Evolutionary conservation across 2,113 vertebrate species (phyloP).

Genomic region (Phyllostomus hastatus): DNA sequence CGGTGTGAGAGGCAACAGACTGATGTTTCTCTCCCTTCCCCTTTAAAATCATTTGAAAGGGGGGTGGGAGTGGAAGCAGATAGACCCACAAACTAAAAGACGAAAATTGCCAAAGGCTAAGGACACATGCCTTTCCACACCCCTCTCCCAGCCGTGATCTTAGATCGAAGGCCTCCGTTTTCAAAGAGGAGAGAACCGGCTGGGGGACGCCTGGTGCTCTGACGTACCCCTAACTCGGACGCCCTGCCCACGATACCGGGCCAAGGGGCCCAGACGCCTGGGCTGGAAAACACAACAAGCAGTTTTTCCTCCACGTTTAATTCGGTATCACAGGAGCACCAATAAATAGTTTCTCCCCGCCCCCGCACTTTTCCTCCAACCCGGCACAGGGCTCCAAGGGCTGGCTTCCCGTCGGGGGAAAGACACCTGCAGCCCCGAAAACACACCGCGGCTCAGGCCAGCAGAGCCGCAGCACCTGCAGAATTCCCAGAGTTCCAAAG

Average conservation of each 20-base stretch:
- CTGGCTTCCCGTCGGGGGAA: background rate
- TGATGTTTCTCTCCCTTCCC: no score
- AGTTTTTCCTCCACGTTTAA: constrained; percentile 55
- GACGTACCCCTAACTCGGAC: background rate
- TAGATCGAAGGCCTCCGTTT: background rate
- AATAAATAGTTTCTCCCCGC: constrained; percentile 69
- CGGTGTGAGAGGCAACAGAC: no score
- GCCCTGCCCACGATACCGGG: background rate
- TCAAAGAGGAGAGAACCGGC: background rate
- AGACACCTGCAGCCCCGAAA: background rate
- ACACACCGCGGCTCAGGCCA: background rate
- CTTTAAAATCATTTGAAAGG: background rate
- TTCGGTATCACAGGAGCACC: constrained; percentile 46
- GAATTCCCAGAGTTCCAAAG: background rate
- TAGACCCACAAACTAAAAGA: background rate
- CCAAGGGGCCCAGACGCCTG: background rate
- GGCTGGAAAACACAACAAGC: background rate
- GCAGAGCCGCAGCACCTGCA: background rate
- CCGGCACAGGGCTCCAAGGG: background rate
- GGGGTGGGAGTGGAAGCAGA: background rate
- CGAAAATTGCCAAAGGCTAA: background rate
- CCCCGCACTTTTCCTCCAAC: background rate
- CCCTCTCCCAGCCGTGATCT: background rate
- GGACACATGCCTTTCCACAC: rapidly evolving
- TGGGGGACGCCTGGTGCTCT: background rate